Conservation (phyloP, 2,797 vertebrate species). For the Peromyscus eremicus region DNA sequence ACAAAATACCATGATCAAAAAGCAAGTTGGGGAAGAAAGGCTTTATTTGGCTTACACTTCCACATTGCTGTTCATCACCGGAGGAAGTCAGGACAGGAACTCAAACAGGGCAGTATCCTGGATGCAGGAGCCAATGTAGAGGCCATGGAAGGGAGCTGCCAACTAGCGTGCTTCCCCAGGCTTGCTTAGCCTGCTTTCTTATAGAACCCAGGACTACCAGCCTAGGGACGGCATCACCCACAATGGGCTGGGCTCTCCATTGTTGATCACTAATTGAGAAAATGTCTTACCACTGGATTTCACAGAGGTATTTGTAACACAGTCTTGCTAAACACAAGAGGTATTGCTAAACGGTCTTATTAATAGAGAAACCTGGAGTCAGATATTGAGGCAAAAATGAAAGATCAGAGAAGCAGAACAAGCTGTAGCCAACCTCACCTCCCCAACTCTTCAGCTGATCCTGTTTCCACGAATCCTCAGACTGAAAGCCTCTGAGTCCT, state of each 20-base stretch:
- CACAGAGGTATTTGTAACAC: neutral
- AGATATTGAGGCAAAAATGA: too few relatives aligned
- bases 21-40: neutral
- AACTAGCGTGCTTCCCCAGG: neutral
- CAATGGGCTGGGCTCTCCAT: neutral
- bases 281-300: neutral
- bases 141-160: too few relatives aligned
- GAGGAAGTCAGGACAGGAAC: neutral
- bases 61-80: neutral
- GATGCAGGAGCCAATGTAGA: neutral
- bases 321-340: too few relatives aligned
- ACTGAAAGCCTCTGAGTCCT: too few relatives aligned
- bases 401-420: too few relatives aligned
- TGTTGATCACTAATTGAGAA: neutral
- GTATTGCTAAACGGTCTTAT: too few relatives aligned
- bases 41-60: neutral
- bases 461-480: too few relatives aligned
- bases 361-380: too few relatives aligned
- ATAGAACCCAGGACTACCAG: neutral
- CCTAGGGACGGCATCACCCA: neutral
- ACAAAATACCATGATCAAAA: neutral
- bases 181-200: neutral
- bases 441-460: too few relatives aligned
- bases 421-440: too few relatives aligned
- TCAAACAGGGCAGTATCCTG: neutral